Evolutionary conservation across 23 tunicate genomes (phyloP), one percentile per base, ranked within the genome.

Genomic region (Trididemnum clinides): DNA sequence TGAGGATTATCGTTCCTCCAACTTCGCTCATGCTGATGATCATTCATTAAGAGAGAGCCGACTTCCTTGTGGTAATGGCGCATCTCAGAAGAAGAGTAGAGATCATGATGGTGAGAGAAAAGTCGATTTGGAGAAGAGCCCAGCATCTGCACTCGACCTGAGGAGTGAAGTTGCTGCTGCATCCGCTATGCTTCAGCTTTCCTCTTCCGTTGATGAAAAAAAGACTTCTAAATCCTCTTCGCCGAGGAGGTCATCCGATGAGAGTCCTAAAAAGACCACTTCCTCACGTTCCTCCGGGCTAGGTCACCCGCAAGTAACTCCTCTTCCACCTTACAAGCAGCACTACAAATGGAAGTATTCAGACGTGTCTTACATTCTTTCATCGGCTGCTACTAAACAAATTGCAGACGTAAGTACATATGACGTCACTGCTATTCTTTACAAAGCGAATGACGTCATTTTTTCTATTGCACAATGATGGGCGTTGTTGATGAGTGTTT

Each of bases 341-440:
- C 94, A 83, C 26, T 89, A 54, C 81, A 89, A 77, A 59, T 89
- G 94, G 94, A 25, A 79, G 0, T 59, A 64, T 35, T 71, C 51
- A 5, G 75, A 39, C 1, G 57, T 72, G 27, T 58, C 84, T n/a
- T 84, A 80, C 57, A 77, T 89, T 25, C 64, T 89, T 81, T 84
- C 88, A 33, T 79, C 94, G 1, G 64, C 94, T 1, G 94, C 88
- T 1, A 78, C 87, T 30, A 84, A 89, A 21, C 79, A 77, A 7
- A 62, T 89, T 1, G 57, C 76, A 34, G 51, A 35, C 81, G 94
- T 89, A 51, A n/a, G n/a, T n/a, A n/a, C n/a, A n/a, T n/a, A n/a
- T n/a, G n/a, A n/a, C n/a, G n/a, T n/a, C n/a, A n/a, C n/a, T n/a
- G n/a, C n/a, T n/a, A n/a, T n/a, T n/a, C n/a, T n/a, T n/a, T n/a